Evolutionary conservation across 2,888 invertebrate genomes (phyloP).

Genomic region (Strigamia transsilvanica): DNA sequence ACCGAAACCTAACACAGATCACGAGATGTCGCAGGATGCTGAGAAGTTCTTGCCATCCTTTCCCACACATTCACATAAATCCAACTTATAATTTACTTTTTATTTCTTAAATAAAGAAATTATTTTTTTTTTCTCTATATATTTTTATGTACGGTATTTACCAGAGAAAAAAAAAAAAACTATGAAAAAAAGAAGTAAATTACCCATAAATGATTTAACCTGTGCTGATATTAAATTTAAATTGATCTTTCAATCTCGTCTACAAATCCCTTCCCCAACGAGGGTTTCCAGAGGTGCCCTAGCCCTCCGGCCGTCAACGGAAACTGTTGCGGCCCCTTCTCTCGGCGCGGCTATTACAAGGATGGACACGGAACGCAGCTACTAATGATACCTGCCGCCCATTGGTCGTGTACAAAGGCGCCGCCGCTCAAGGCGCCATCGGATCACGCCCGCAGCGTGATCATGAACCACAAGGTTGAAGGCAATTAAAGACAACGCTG

Average conservation of each 20-base stretch:
- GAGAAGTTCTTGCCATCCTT: too few species aligned
- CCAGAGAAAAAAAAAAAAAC: too few species aligned
- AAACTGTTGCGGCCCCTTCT: conserved; percentile 38
- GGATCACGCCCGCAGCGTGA: conserved; percentile 45
- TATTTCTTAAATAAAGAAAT: too few species aligned
- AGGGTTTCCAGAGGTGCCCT: not conserved
- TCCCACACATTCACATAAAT: too few species aligned
- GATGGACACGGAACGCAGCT: conserved; percentile 40
- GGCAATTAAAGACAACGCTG: conserved; percentile 48
- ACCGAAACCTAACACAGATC: too few species aligned
- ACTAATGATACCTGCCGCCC: conserved; percentile 50
- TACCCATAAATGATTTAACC: not conserved
- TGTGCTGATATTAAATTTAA: conserved; percentile 9
- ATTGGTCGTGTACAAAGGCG: conserved; percentile 41
- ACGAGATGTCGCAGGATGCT: too few species aligned
- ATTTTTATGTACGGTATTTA: too few species aligned
- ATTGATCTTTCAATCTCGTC: not conserved
- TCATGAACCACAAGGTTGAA: conserved; percentile 26
- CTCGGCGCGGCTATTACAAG: conserved; percentile 29
- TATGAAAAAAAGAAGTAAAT: not conserved
- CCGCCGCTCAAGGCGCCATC: conserved; percentile 16
- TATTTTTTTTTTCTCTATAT: too few species aligned
- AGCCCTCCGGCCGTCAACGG: not conserved
- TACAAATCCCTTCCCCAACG: not conserved
- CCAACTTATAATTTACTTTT: too few species aligned